A percentile compares a stretch with the other conserved stretches of the same genome.
phyloP scores from a whole-genome alignment of 2,888 invertebrate genomes.

The Athalia circularis region DNA sequence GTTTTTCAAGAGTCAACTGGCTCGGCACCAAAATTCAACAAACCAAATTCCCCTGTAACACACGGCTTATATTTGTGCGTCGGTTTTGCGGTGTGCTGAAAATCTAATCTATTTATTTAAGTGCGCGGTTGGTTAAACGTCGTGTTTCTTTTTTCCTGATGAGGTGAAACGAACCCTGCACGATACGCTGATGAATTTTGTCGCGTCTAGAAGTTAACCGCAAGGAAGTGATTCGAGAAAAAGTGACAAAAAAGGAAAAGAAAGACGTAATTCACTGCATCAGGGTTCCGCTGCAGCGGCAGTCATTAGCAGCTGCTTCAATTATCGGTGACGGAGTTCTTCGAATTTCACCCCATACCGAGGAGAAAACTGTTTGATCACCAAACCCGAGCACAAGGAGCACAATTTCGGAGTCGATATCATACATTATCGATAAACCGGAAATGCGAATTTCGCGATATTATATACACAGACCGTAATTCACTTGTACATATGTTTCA shows the following conservation, averaged over 20 bases:
- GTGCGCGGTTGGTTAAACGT: background rate
- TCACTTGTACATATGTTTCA: too few relatives aligned
- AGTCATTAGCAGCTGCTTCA: background rate
- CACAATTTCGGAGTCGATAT: conserved; percentile 24
- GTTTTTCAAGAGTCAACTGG: conserved; percentile 17
- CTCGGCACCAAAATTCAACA: conserved; percentile 20
- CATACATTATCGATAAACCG: background rate
- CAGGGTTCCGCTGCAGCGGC: too few relatives aligned
- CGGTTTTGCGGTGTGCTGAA: background rate
- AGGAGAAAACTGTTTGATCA: conserved; percentile 29
- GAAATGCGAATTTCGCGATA: too few relatives aligned
- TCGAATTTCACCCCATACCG: conserved; percentile 7
- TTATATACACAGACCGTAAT: too few relatives aligned
- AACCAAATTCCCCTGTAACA: background rate
- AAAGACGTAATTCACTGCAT: too few relatives aligned
- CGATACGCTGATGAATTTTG: background rate
- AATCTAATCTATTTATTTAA: background rate
- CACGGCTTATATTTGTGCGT: conserved; percentile 23
- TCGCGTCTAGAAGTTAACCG: background rate
- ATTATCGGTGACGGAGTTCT: conserved; percentile 27
- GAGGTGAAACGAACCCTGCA: background rate
- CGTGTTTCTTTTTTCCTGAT: too few relatives aligned
- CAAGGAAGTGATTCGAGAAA: too few relatives aligned
- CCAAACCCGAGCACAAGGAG: conserved; percentile 15
- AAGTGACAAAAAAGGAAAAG: too few relatives aligned